Evolutionary conservation across 2,113 vertebrate species (phyloP).

Genomic region (Pantherophis guttatus): DNA sequence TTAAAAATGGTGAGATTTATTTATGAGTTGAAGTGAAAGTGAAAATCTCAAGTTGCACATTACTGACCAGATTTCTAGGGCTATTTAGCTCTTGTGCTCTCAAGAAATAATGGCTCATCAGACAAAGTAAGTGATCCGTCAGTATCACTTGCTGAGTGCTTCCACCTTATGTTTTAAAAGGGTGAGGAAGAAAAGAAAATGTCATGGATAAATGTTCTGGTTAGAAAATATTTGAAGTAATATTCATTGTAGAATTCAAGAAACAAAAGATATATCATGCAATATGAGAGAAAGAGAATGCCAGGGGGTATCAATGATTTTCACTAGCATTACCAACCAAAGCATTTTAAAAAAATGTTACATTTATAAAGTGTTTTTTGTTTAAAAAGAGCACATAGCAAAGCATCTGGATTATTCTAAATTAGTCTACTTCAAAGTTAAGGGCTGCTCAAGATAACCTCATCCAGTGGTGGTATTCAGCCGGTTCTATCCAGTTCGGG

Average conservation of each 20-base stretch:
- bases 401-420: neutral
- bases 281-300: too few relatives aligned
- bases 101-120: constrained; percentile 5
- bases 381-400: neutral
- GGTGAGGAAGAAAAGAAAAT: neutral
- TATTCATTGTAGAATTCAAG: neutral
- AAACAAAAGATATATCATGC: neutral
- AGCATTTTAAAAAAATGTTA: neutral
- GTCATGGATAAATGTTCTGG: neutral
- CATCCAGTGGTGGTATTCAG: too few relatives aligned
- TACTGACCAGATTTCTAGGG: neutral
- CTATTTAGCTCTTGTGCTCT: neutral
- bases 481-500: too few relatives aligned
- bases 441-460: neutral
- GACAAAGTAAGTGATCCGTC: neutral
- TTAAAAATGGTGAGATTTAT: neutral
- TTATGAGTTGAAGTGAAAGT: neutral
- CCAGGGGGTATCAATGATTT: too few relatives aligned
- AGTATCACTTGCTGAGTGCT: neutral
- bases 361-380: neutral
- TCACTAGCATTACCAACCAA: neutral
- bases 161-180: constrained; percentile 8
- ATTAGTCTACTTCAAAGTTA: neutral
- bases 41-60: neutral
- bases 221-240: neutral